These are phyloP conservation scores for Mellilla xanthometata DNA, from an alignment of 2,888 invertebrate genomes.

Conservation along the genomic window DNA sequence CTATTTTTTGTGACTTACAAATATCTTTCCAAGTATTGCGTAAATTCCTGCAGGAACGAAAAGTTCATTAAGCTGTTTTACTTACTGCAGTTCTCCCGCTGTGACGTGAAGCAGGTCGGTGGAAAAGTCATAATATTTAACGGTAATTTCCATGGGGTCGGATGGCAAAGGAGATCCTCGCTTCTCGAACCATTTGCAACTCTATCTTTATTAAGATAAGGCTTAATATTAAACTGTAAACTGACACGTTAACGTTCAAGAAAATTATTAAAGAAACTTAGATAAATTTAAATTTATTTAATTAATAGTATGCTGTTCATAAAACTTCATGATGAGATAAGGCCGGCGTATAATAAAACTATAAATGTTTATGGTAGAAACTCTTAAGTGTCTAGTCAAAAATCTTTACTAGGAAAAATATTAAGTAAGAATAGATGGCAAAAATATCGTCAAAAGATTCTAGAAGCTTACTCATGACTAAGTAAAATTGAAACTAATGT, in stretches of 20 bases:
- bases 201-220: conserved; percentile 11
- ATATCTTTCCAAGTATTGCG: no score
- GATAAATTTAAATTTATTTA: conserved; percentile 26
- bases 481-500: no score
- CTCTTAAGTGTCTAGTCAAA: no score
- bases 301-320: conserved; percentile 13
- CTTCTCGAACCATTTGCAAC: conserved; percentile 12
- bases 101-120: conserved; percentile 23
- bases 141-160: conserved; percentile 38
- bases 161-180: conserved; percentile 21
- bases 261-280: conserved; percentile 16
- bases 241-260: conserved; percentile 5
- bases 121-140: conserved; percentile 45
- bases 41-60: no score
- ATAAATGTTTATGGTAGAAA: background rate
- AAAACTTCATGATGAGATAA: conserved; percentile 11
- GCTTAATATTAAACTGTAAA: conserved; percentile 4
- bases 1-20: no score
- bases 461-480: no score
- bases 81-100: conserved; percentile 14
- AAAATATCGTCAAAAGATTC: no score
- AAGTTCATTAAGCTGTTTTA: no score
- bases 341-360: conserved; percentile 3
- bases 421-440: no score
- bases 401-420: no score